Evolutionary conservation across 2,888 invertebrate genomes (phyloP), one percentile per base, ranked within the genome.

Genomic region (Phasia obesa): DNA sequence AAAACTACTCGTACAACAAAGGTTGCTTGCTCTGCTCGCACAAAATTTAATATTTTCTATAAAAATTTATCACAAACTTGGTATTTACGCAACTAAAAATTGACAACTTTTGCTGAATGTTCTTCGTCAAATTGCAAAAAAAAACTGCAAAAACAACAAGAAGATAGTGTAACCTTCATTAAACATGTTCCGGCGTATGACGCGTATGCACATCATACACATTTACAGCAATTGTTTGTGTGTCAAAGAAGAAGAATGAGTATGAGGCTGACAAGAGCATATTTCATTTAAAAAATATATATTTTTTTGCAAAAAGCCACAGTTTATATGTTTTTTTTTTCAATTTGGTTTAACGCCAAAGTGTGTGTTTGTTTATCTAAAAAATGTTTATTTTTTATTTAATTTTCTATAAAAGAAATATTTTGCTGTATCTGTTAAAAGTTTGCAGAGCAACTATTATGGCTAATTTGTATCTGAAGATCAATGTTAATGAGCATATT

Each of bases 121-220:
- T n/a, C n/a, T n/a, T n/a, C n/a, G n/a, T n/a, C n/a, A n/a, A n/a
- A n/a, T 19, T 19, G 47, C 19, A 25, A 51, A 35, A 49, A 7
- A 53, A 25, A 25, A 49, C 11, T 35, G 25, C 44, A 67, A 53
- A 76, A 17, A 42, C 21, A 21, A 21, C n/a, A 71, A 31, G 23
- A 35, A 64, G 55, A 82, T 74, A 74, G 38, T 51, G 38, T 42
- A 55, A 75, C 75, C 81, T 81, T 81, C 81, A 57, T 64, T 70
- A 75, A 70, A 70, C 70, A 81, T 81, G 75, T 81, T 81, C 75
- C 81, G 75, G 49, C 67, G 53, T 74, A 27, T 74, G 60, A 67
- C 53, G 53, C 49, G 55, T 75, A 57, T 11, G 35, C 31, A 19
- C 17, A 47, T 19, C 17, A n/a, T 15, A 42, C 38, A 38, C 25